Evolutionary conservation across 2,888 invertebrate genomes (phyloP).

Genomic region (Coelopa pilipes): DNA sequence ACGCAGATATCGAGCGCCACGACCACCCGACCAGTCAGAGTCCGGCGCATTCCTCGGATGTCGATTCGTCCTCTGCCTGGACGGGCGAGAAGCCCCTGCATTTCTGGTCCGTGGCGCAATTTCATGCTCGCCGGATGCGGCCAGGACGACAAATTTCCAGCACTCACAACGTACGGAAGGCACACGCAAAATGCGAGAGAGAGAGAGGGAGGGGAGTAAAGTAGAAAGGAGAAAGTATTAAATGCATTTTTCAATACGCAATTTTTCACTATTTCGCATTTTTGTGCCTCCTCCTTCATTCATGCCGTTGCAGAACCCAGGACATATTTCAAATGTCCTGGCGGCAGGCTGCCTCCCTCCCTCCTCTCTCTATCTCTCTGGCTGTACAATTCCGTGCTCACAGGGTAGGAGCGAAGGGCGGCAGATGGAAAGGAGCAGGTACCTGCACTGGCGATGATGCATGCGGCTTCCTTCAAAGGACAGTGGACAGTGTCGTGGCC

Average conservation of each 20-base stretch:
- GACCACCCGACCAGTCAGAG: background rate
- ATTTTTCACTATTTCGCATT: slow-evolving; percentile 24
- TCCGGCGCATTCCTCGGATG: background rate
- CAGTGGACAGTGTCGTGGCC: no score
- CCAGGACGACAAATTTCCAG: background rate
- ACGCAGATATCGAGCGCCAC: background rate
- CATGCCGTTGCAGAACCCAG: background rate
- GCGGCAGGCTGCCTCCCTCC: no score
- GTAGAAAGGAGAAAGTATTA: no score
- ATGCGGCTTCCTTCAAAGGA: background rate
- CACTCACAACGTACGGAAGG: no score
- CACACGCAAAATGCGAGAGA: no score
- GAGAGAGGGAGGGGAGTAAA: no score
- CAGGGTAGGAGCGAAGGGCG: background rate
- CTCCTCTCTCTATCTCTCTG: no score
- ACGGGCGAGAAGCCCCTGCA: no score
- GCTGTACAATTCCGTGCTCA: no score
- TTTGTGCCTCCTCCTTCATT: slow-evolving; percentile 5
- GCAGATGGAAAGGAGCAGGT: background rate
- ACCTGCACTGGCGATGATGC: background rate
- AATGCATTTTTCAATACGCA: slow-evolving; percentile 10
- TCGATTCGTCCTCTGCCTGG: background rate
- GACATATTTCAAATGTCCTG: slow-evolving; percentile 25
- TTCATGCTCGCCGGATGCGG: slow-evolving; percentile 6
- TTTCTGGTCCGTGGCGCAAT: background rate